Percentiles rank a stretch among this genome's conserved stretches.
phyloP scores from a whole-genome alignment of 2,797 vertebrate species.

The Hoplostethus atlanticus region DNA sequence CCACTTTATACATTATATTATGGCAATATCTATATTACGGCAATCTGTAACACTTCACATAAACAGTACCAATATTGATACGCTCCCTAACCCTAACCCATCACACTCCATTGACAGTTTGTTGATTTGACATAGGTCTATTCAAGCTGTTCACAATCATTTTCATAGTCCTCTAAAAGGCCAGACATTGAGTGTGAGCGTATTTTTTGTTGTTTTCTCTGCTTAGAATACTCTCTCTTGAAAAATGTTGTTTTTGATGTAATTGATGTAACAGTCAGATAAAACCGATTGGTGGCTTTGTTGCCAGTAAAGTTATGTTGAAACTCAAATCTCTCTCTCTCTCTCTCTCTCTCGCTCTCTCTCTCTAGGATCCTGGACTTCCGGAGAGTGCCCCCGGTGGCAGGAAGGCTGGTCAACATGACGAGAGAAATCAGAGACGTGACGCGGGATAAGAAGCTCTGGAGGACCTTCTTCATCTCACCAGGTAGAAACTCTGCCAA shows the following conservation, averaged over 20 bases:
- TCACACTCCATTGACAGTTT: too few relatives aligned
- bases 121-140: background rate
- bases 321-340: background rate
- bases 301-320: too few relatives aligned
- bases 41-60: background rate
- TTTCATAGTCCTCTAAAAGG: too few relatives aligned
- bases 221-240: background rate
- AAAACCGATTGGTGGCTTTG: too few relatives aligned
- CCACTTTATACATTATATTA: too few relatives aligned
- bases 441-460: conserved; percentile 95
- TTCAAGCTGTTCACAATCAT: background rate
- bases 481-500: conserved; percentile 86
- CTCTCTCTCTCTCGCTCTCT: background rate
- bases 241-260: too few relatives aligned
- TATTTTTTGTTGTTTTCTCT: too few relatives aligned
- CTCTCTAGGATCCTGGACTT: conserved; percentile 93
- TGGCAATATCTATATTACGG: background rate
- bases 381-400: conserved; percentile 94
- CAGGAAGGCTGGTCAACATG: conserved; percentile 96
- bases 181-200: too few relatives aligned
- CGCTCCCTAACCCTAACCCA: too few relatives aligned
- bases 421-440: conserved; percentile 96
- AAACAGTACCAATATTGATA: background rate
- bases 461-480: conserved; percentile 98
- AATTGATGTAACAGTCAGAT: too few relatives aligned